Evolutionary conservation across 2,113 vertebrate genomes (phyloP), one percentile per base, ranked within the genome.

Genomic region (Xyrauchen texanus): DNA sequence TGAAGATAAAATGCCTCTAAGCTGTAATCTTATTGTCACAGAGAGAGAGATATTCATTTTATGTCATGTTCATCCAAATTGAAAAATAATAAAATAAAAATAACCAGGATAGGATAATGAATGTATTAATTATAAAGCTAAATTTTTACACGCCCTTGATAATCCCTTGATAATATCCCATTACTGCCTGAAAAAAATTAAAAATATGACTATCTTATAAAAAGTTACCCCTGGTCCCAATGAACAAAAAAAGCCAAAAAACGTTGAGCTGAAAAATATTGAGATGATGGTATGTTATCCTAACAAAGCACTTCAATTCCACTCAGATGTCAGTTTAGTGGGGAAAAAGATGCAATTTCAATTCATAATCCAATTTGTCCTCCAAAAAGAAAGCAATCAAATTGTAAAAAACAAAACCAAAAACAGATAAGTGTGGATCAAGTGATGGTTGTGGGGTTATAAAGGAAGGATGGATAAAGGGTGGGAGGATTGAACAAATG

Each of bases 401-500:
- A 78, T 84, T 61, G 78, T 68, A 68, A 79, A 42, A 82, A 80
- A 13, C 76, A 87, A 34, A 34, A 3, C 1, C 1, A 42, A 68
- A 82, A 80, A 13, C 75, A 87, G 80, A 80, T 76, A 83, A 92
- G 85, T 90, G 90, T 84, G 85, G 86, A 79, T 78, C 67, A 81
- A 87, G 81, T 88, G 90, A 87, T 87, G 89, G 86, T 73, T 63
- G 75, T 69, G 71, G 58, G 68, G 88, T 92, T 94, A 88, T 93
- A 93, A 93, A 92, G 91, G 88, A 88, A 80, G 85, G 76, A 83
- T 82, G 84, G 81, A 84, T 76, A 65, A 87, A 87, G 89, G 85
- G 82, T 80, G 87, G 84, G 87, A 85, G 88, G 80, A 84, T 81
- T 60, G 8, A 58, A 53, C 65, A 52, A 46, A 49, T 68, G 9